Percentiles rank a stretch among this genome's conserved stretches.
Conservation (phyloP, 2,113 vertebrate genomes). For the Craseonycteris thonglongyai region DNA sequence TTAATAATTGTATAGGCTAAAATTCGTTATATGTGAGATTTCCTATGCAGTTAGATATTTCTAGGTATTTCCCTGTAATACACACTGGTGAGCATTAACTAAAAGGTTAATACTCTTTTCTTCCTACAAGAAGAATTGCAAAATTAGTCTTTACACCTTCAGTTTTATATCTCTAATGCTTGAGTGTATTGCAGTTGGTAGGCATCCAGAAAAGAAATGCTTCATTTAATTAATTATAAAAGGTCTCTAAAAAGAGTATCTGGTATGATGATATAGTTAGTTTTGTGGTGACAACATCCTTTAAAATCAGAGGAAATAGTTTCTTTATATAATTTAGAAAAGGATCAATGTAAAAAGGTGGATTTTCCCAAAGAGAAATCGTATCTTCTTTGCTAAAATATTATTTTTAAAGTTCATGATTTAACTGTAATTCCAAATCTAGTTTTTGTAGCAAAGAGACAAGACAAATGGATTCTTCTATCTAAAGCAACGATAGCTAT, state of each 20-base stretch:
- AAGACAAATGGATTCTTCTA: constrained; percentile 64
- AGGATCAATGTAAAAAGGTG: constrained; percentile 24
- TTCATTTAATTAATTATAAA: constrained; percentile 18
- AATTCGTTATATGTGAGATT: constrained; percentile 19
- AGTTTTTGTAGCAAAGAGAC: neutral
- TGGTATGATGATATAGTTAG: neutral
- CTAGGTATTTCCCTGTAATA: neutral
- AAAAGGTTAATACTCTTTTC: constrained; percentile 39
- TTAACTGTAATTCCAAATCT: constrained; percentile 37
- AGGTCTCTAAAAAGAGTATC: neutral
- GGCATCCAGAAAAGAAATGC: neutral
- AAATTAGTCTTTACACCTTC: constrained; percentile 25
- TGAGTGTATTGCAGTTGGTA: neutral
- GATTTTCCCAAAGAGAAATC: neutral
- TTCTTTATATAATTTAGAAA: neutral
- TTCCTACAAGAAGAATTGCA: neutral
- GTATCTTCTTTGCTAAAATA: neutral
- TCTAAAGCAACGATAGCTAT: constrained; percentile 33
- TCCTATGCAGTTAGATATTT: neutral
- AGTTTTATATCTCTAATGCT: neutral
- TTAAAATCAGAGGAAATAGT: neutral
- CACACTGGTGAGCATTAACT: neutral
- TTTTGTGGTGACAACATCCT: neutral
- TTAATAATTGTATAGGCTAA: constrained; percentile 42
- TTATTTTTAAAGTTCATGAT: constrained; percentile 15